A percentile compares a stretch with the other conserved stretches of the same genome.
phyloP scores from a whole-genome alignment of 2,797 vertebrate genomes.

The Cirrhinus mrigala region DNA sequence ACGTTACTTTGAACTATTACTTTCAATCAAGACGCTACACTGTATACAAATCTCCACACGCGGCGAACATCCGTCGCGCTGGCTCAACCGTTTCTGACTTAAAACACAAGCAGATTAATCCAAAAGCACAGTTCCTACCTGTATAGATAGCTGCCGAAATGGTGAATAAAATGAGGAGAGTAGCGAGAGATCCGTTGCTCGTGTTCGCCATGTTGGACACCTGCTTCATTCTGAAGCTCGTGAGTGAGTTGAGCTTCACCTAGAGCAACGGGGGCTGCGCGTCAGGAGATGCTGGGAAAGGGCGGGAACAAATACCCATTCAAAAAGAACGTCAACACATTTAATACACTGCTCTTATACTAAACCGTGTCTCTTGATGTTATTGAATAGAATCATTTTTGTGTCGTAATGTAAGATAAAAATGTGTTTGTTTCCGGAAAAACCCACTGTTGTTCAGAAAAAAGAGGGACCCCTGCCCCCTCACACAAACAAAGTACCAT shows the following conservation, averaged over 20 bases:
- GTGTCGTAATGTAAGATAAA: background rate
- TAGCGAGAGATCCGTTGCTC: constrained; percentile 84
- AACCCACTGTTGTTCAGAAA: constrained; percentile 17
- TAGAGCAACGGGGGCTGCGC: constrained; percentile 60
- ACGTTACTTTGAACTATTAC: constrained; percentile 27
- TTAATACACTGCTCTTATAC: background rate
- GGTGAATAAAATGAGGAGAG: constrained; percentile 85
- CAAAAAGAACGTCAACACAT: constrained; percentile 37
- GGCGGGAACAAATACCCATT: constrained; percentile 54
- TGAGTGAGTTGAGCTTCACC: constrained; percentile 75
- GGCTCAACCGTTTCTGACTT: background rate
- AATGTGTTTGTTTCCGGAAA: background rate
- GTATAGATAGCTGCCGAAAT: constrained; percentile 84
- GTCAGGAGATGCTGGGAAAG: constrained; percentile 49
- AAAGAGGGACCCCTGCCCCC: background rate
- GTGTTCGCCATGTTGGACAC: constrained; percentile 94
- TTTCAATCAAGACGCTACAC: constrained; percentile 25
- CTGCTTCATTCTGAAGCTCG: constrained; percentile 88
- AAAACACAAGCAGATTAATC: background rate
- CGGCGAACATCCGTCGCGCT: background rate
- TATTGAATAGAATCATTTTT: background rate
- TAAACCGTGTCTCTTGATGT: background rate
- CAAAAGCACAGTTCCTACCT: constrained; percentile 79
- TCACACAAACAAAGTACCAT: background rate
- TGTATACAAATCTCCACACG: constrained; percentile 5